Evolutionary conservation across 2,113 vertebrate genomes (phyloP), one percentile per base, ranked within the genome.

Genomic region (Phylloscopus trochilus): DNA sequence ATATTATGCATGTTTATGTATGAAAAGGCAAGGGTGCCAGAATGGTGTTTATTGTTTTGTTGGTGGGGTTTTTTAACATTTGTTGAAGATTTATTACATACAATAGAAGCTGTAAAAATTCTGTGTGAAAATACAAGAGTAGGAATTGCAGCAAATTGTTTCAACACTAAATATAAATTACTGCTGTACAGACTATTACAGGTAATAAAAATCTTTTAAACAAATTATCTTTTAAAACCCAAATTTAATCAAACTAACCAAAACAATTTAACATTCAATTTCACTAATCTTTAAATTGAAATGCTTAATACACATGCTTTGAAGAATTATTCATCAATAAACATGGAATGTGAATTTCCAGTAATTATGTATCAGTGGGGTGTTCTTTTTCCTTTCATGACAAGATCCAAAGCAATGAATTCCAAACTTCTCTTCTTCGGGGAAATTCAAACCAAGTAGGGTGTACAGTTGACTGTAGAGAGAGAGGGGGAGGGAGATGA

Each of bases 231-330:
- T 91, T 85, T 91, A 82, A 97, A 97, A 82, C 64, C 41, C 83
- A 78, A 94, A 94, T 78, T 96, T 72, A 87, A 97, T 89, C 91
- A 97, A 97, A 82, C 94, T 96, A 97, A 95, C 74, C 37, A 76
- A 91, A 95, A 92, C 49, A 89, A 79, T 93, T 87, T 68, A 95
- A 96, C 82, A 83, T 89, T 91, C 17, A 52, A 64, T 88, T 80
- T 67, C 83, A 72, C 63, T 92, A 68, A 87, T 96, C 63, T 92
- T 97, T 91, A 94, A 93, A 93, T n/a, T 55, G 23, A 96, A 95
- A 96, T 92, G 46, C 86, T 90, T 93, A 97, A 95, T 89, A 87
- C 31, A 89, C 56, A 83, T 19, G 3, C n/a, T 82, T 91, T 94
- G 69, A 96, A 92, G 74, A 97, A 92, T 83, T 96, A 93, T 51